Conservation (phyloP, 2,113 vertebrate genomes). For the Myotis yumanensis region DNA sequence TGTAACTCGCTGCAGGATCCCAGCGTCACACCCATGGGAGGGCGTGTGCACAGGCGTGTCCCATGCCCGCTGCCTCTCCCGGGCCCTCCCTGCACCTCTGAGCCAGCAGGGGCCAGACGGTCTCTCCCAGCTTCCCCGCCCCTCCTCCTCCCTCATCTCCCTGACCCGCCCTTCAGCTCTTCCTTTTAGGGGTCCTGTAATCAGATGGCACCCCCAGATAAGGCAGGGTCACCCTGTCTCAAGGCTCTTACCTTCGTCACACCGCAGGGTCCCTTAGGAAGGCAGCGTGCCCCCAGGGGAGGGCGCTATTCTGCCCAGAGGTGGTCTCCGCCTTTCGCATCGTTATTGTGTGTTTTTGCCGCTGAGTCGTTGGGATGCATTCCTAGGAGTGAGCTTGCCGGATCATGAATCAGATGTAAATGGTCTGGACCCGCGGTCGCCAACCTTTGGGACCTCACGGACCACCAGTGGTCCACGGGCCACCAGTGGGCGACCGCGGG, state of each 20-base stretch:
- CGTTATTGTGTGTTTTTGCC: background rate
- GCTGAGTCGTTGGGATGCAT: background rate
- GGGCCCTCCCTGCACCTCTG: background rate
- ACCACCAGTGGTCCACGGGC: no score
- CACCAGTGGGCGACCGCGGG: no score
- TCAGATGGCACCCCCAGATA: background rate
- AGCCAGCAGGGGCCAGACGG: fast-evolving
- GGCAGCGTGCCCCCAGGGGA: no score
- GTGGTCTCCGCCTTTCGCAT: background rate
- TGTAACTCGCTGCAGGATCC: background rate
- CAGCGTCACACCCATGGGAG: background rate
- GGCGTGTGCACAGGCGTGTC: background rate
- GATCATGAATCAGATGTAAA: no score
- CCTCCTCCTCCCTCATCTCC: background rate
- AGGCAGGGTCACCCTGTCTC: background rate
- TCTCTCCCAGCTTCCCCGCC: background rate
- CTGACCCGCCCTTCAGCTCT: background rate
- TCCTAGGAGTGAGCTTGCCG: background rate
- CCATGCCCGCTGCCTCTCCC: no score
- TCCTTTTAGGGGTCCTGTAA: background rate
- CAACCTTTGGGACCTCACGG: no score
- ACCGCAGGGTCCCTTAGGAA: background rate
- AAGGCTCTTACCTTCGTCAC: background rate
- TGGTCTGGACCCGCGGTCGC: no score
- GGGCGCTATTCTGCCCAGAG: background rate